Base-by-base conservation (phyloP, 2,797 vertebrate species). In the Megalops cyprinoides region DNA sequence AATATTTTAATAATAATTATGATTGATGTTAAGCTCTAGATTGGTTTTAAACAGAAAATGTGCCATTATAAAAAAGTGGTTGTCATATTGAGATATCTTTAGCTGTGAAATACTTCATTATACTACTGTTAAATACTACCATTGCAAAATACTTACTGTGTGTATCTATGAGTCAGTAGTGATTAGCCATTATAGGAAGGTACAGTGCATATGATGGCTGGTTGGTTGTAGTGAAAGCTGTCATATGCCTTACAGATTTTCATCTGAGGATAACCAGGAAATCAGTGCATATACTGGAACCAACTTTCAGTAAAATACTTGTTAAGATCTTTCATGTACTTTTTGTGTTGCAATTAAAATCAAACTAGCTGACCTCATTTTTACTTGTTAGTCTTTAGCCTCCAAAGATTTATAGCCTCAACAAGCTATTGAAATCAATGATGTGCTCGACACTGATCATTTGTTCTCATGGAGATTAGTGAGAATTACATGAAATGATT, bases 401-500 rank as follows among this genome's bases (percentile, higher is more conserved):
- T 20, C 25, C 4, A 53, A 8, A 46, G 48, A 2, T 2, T 2
- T 75, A 18, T 51, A 34, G 14, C 25, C 34, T 75, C 20, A 37
- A 75, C 51, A 31, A n/a, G 0, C 44, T 49, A 46, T 42, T 51
- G 14, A 46, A 79, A 53, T 76, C 73, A 67, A 67, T 56, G 25
- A 28, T 67, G 51, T 83, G 25, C 71, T 37, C 76, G 6, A 44
- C 44, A 4, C 20, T 37, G 28, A 67, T 51, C 42, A 60, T 58
- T 12, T 51, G 20, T 28, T 67, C 48, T 76, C 49, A 76, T 78
- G 55, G 25, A 37, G 10, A 42, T 77, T 55, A 69, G 49, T 48
- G 58, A 75, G 49, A 55, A 23, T 82, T 42, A 76, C 51, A 28
- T 77, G 48, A 58, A 44, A 48, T 56, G 44, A 77, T 39, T 25